Base-by-base conservation (phyloP, 2,113 vertebrate genomes). In the Scytalopus superciliaris region DNA sequence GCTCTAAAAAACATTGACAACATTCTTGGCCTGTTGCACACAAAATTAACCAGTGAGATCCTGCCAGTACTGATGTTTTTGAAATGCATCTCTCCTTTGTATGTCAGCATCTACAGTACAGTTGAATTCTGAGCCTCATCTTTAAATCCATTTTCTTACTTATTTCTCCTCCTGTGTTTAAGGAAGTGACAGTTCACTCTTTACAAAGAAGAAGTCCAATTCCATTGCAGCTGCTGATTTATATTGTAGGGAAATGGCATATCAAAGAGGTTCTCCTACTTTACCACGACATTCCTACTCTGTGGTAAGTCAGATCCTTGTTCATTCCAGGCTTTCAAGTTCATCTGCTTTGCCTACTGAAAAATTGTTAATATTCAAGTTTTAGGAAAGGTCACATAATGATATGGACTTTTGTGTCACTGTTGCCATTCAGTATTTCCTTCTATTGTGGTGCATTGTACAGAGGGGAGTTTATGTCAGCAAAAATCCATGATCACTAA, bases 191-290 rank as follows among this genome's bases (percentile, higher is more conserved):
- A 89, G 97, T 45, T 97, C 97, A 49, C 69, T 97, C 91, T 93
- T 96, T 49, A 68, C 90, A 59, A 97, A 97, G 85, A 98, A 89
- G 90, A 98, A 98, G 93, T 96, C 97, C 3, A 98, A 90, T 69
- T 98, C 98, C 35, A 97, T 98, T 76, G 98, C 97, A 1, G 92
- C 97, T 37, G 98, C 98, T 57, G 99, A 99, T 68, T 91, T 98
- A 81, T 93, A 93, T 27, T 62, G 28, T 90, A 98, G 84, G 23
- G 98, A 97, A n/a, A 49, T 63, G 35, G 69, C 78, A 18, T 87
- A 89, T 50, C 97, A 97, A 22, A 96, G 63, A 66, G 68, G 64
- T 80, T 98, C 97, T 78, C 94, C 97, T 67, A 92, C 94, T 84
- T 89, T 97, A 37, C 93, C 85, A 19, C 98, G 98, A 53, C 98